Evolutionary conservation across 2,888 invertebrate genomes (phyloP), one percentile per base, ranked within the genome.

Genomic region (Thalpophila matura): DNA sequence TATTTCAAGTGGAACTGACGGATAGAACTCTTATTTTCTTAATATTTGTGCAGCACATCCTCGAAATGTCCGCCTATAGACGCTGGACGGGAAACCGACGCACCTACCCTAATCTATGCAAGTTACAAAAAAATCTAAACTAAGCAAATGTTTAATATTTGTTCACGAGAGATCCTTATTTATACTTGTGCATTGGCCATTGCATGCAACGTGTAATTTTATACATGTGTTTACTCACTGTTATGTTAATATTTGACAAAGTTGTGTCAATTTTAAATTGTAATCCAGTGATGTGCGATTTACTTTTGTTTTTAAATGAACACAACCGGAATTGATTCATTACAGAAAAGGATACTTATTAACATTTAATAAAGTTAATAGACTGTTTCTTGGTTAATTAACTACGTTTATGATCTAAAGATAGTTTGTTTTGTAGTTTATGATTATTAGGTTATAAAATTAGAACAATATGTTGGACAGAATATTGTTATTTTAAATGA

Each of bases 71-170:
- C n/a, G n/a, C n/a, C n/a, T n/a, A n/a, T n/a, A n/a, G n/a, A n/a
- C n/a, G n/a, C n/a, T n/a, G n/a, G n/a, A n/a, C n/a, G n/a, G n/a
- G n/a, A n/a, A n/a, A n/a, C n/a, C n/a, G n/a, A n/a, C n/a, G n/a
- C n/a, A n/a, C n/a, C n/a, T n/a, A n/a, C n/a, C n/a, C n/a, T 27
- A 9, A 56, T 20, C 6, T 14, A 26, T 3, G 22, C 16, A 27
- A 27, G 16, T 55, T 12, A 16, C 14, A 14, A 47, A 24, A 12
- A 33, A 42, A 7, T 16, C 12, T 14, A 16, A 63, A 16, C 27
- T 24, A 18, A 29, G 7, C 12, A n/a, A 49, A 14, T 49, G n/a
- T 31, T 31, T 24, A 24, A 29, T 62, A 18, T 49, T 31, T 50
- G 14, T n/a, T 63, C 9, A n/a, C 10, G n/a, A 20, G 12, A 33